Conservation (phyloP, 2,797 vertebrate species). For the Hirundo rustica region DNA sequence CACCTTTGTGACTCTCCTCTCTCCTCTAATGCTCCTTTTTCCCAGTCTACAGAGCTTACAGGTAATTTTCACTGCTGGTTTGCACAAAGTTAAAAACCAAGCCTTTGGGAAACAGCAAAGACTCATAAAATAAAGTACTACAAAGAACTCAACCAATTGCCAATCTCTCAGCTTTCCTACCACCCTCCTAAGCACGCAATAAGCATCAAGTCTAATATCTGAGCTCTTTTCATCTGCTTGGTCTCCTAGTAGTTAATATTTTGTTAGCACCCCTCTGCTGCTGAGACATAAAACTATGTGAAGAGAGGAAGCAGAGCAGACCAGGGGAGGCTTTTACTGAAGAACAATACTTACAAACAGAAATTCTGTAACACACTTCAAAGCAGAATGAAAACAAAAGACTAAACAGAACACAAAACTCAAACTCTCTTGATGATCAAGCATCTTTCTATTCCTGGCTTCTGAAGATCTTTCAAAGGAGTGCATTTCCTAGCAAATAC, state of each 20-base stretch:
- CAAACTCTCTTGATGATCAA: not conserved
- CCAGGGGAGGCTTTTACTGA: not conserved
- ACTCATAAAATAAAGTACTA: not conserved
- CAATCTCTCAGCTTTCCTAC: not conserved
- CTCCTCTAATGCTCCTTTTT: not conserved
- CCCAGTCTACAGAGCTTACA: not conserved
- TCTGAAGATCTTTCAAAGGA: not conserved
- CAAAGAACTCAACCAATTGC: not conserved
- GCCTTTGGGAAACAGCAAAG: not conserved
- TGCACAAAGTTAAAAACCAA: not conserved
- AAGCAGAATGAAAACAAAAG: not conserved
- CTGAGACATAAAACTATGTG: not conserved
- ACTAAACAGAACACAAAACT: not conserved
- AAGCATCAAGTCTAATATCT: not conserved
- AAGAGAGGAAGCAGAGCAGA: not conserved
- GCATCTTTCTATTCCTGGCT: not conserved
- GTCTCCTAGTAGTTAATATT: not conserved
- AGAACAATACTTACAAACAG: not conserved
- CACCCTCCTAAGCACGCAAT: not conserved
- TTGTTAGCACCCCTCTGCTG: not conserved
- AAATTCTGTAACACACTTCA: not conserved
- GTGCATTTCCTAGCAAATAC: not conserved
- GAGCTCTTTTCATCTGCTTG: not conserved
- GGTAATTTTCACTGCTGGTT: not conserved
- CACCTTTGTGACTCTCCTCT: not conserved